A percentile compares a stretch with the other conserved stretches of the same genome.
Evolutionary conservation across 2,797 vertebrate genomes (phyloP).

Genomic region (Trachops cirrhosus): DNA sequence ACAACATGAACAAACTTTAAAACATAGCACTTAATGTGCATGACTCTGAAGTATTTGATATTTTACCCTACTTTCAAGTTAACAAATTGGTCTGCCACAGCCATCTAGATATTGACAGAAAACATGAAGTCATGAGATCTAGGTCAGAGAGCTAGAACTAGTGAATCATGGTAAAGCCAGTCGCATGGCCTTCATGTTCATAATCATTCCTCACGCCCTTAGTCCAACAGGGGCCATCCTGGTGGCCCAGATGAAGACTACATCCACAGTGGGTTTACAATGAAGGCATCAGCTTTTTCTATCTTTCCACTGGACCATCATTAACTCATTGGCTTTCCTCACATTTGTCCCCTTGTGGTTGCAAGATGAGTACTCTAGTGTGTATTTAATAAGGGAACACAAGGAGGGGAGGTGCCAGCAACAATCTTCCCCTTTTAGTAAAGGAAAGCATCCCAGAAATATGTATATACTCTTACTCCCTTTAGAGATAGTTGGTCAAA

Average conservation of each 20-base stretch:
- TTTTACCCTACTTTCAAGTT: background rate
- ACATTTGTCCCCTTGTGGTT: background rate
- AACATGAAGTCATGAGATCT: background rate
- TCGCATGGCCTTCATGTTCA: background rate
- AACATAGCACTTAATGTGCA: background rate
- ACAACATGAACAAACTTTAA: background rate
- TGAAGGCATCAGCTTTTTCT: background rate
- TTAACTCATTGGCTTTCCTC: background rate
- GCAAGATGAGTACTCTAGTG: background rate
- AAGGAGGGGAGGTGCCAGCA: background rate
- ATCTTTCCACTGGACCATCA: background rate
- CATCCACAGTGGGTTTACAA: background rate
- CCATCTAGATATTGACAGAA: background rate
- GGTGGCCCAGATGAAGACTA: background rate
- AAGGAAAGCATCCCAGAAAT: background rate
- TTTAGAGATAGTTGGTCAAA: background rate
- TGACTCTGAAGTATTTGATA: background rate
- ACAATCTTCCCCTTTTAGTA: background rate
- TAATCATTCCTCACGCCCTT: background rate
- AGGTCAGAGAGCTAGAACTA: background rate
- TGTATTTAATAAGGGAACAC: background rate
- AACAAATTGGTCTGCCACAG: background rate
- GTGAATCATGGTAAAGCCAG: background rate
- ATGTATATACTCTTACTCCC: fast-evolving
- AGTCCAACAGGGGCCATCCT: background rate